These are phyloP conservation scores for Agonopterix heracliana DNA, from an alignment of 2,888 invertebrate genomes.

Conservation along the genomic window DNA sequence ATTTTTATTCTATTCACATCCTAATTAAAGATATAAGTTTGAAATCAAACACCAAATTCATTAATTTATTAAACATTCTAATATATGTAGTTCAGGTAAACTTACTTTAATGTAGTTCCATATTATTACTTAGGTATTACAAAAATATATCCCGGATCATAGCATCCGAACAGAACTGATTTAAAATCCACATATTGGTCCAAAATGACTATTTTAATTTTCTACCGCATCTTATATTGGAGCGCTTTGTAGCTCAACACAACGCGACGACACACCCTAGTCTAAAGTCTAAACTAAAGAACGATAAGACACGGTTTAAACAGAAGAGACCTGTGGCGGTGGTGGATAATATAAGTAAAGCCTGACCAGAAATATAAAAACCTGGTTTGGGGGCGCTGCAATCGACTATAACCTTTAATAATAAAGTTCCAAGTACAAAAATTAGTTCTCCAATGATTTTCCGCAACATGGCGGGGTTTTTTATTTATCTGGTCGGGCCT, in stretches of 20 bases:
- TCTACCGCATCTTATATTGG: background rate
- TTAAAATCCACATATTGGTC: constrained; percentile 27
- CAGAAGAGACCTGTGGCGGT: too few relatives aligned
- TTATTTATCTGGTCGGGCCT: too few relatives aligned
- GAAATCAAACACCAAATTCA: constrained; percentile 6
- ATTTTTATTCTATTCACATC: constrained; percentile 14
- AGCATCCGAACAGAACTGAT: constrained; percentile 28
- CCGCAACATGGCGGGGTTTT: too few relatives aligned
- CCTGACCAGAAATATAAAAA: too few relatives aligned
- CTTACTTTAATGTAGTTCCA: constrained; percentile 39
- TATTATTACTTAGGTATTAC: constrained; percentile 34
- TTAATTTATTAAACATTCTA: constrained; percentile 44
- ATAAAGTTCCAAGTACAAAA: too few relatives aligned
- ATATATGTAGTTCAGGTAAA: constrained; percentile 35
- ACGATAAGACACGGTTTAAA: too few relatives aligned
- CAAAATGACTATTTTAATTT: constrained; percentile 16
- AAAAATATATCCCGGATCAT: constrained; percentile 45
- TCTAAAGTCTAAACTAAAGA: too few relatives aligned
- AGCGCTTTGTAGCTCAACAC: constrained; percentile 1
- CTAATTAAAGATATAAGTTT: background rate
- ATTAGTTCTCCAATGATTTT: too few relatives aligned
- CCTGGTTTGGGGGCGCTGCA: too few relatives aligned
- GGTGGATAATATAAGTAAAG: too few relatives aligned
- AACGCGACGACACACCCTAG: too few relatives aligned
- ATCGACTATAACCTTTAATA: too few relatives aligned